Percentiles rank a stretch among this genome's conserved stretches.
These are phyloP conservation scores for Cerastis leucographa DNA, from an alignment of 2,888 invertebrate species.

Conservation along the genomic window DNA sequence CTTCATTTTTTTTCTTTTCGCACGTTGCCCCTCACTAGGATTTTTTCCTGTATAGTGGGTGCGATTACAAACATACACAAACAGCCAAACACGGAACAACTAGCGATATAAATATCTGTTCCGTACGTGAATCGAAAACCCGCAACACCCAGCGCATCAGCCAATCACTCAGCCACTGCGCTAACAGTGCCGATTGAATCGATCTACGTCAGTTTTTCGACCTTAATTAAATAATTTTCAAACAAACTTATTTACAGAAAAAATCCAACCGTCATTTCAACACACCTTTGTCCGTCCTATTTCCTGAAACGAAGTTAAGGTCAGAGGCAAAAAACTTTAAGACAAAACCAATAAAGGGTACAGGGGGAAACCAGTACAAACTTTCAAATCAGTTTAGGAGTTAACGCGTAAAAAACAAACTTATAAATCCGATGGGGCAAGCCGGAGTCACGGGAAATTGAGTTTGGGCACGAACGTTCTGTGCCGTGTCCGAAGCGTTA, in stretches of 20 bases:
- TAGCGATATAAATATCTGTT: too few relatives aligned
- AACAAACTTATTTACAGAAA: constrained; percentile 8
- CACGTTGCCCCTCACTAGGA: too few relatives aligned
- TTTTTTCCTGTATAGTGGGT: too few relatives aligned
- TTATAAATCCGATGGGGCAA: constrained; percentile 61
- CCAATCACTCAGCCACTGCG: too few relatives aligned
- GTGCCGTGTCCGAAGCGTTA: constrained; percentile 31
- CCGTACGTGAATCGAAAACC: too few relatives aligned
- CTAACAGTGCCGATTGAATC: too few relatives aligned
- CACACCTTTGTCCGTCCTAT: constrained; percentile 21
- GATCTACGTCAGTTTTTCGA: background rate
- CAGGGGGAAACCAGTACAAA: constrained; percentile 51
- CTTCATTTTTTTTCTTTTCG: too few relatives aligned
- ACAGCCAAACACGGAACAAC: too few relatives aligned
- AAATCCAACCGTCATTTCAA: background rate
- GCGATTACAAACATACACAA: too few relatives aligned
- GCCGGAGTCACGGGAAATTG: constrained; percentile 58
- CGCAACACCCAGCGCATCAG: too few relatives aligned
- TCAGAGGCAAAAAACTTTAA: constrained; percentile 57
- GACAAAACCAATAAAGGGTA: constrained; percentile 66
- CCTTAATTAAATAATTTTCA: background rate
- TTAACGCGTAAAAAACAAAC: constrained; percentile 70
- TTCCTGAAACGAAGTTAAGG: constrained; percentile 44
- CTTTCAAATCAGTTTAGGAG: constrained; percentile 69
- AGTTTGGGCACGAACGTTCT: constrained; percentile 51